phyloP scores from a whole-genome alignment of 2,888 invertebrate genomes.

The Drosophila trichaetosa region DNA sequence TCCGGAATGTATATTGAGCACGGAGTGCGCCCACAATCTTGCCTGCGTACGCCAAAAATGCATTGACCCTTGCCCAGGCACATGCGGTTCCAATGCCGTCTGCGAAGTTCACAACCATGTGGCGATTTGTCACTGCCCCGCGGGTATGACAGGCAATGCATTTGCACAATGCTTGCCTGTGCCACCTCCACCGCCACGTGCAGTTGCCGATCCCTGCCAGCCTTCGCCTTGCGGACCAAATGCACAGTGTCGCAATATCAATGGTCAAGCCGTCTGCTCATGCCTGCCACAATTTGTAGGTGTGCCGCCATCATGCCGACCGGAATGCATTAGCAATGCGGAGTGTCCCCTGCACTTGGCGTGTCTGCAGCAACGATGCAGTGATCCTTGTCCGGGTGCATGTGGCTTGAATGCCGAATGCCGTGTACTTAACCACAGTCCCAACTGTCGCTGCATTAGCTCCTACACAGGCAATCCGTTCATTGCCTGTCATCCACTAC shows the following conservation, averaged over 20 bases:
- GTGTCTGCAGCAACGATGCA: slow-evolving; percentile 90
- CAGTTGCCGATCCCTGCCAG: slow-evolving; percentile 86
- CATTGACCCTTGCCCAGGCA: slow-evolving; percentile 89
- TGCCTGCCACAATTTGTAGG: slow-evolving; percentile 90
- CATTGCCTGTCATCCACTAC: slow-evolving; percentile 84
- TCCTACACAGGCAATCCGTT: slow-evolving; percentile 84
- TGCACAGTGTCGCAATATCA: slow-evolving; percentile 88
- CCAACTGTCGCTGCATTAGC: slow-evolving; percentile 89
- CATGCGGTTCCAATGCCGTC: slow-evolving; percentile 89
- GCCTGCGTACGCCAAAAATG: slow-evolving; percentile 90
- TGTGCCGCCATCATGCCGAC: slow-evolving; percentile 89
- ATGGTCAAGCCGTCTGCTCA: slow-evolving; percentile 88
- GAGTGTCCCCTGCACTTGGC: slow-evolving; percentile 89
- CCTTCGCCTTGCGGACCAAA: slow-evolving; percentile 91
- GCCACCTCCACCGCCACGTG: slow-evolving; percentile 72
- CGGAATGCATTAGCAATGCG: slow-evolving; percentile 89
- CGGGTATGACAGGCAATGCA: slow-evolving; percentile 89
- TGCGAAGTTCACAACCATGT: slow-evolving; percentile 91
- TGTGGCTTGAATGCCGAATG: slow-evolving; percentile 92
- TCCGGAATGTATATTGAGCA: slow-evolving; percentile 89
- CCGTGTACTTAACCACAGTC: slow-evolving; percentile 90
- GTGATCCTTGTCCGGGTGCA: slow-evolving; percentile 91
- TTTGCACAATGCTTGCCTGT: slow-evolving; percentile 88
- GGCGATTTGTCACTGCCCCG: slow-evolving; percentile 90
- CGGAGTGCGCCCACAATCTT: slow-evolving; percentile 88